Base-by-base conservation (phyloP, 2,888 invertebrate species). In the Volucella bombylans region DNA sequence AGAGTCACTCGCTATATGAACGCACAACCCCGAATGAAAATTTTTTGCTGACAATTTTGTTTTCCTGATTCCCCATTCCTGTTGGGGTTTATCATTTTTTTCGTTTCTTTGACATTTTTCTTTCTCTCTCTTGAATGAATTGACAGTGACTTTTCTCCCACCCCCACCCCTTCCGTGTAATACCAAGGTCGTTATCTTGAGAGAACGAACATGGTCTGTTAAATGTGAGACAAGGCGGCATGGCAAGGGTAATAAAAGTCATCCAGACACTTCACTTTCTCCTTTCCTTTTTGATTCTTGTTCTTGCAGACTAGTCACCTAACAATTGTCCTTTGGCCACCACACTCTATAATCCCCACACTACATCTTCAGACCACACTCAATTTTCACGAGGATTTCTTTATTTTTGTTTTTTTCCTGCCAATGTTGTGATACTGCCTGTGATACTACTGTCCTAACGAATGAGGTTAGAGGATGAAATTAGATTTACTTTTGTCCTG, bases 401-500 rank as follows among this genome's bases (percentile, higher is more conserved):
- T 62, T 43, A 14, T 45, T 12, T 49, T 49, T 57, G 1, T 14
- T 38, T 1, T 39, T 45, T n/a, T 14, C n/a, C 45, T 45, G 31
- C 6, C 31, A 31, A 31, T 31, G 31, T 31, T 31, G 31, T 31
- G 31, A 31, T 31, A 31, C 31, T 31, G 31, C 31, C 6, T 6
- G 31, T 31, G 31, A 31, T 31, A 31, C 31, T 31, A 31, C 39
- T 14, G 4, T 31, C 11, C 18, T 39, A 68, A 62, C 55, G 71
- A 68, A 64, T 79, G 11, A 74, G 83, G 80, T 65, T 72, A 81
- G 45, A 81, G 85, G 81, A 81, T 43, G 18, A 85, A 79, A 85
- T 85, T 81, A 77, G 85, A 85, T 85, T 85, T 85, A 85, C 85
- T 85, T 81, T 81, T 80, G 76, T 81, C 85, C 85, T 85, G 76